A percentile compares a stretch with the other conserved stretches of the same genome.
Evolutionary conservation across 1,140 invertebrate species (phyloP).

Genomic region (Trinorchestia longiramus): DNA sequence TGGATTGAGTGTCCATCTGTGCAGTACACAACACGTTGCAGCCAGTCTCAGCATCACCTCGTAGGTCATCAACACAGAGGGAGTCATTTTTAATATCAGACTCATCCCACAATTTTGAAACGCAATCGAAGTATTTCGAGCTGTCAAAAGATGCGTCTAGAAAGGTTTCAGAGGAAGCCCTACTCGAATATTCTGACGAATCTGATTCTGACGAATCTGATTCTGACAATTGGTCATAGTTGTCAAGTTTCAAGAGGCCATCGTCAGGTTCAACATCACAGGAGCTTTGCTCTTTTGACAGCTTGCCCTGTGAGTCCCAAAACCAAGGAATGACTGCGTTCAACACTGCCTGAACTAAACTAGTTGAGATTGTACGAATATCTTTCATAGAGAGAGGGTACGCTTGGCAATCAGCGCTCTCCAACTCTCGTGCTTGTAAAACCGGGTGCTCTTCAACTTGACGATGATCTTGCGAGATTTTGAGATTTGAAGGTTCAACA

Average conservation of each 20-base stretch:
- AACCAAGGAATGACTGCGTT: conserved; percentile 16
- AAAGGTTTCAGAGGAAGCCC: neutral
- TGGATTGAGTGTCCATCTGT: neutral
- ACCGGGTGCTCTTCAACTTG: neutral
- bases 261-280: neutral
- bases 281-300: neutral
- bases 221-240: neutral
- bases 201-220: neutral
- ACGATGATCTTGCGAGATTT: neutral
- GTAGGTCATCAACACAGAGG: neutral
- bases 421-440: neutral
- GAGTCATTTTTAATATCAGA: neutral
- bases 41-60: neutral
- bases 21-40: neutral
- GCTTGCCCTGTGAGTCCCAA: neutral
- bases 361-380: neutral
- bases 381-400: neutral
- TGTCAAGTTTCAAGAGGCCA: neutral
- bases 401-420: neutral
- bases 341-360: neutral
- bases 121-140: conserved; percentile 14
- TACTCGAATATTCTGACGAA: neutral
- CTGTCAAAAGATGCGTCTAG: neutral
- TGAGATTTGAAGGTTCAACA: neutral
- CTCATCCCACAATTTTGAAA: neutral